Conservation (phyloP, 2,797 vertebrate genomes). For the Carapus acus region DNA sequence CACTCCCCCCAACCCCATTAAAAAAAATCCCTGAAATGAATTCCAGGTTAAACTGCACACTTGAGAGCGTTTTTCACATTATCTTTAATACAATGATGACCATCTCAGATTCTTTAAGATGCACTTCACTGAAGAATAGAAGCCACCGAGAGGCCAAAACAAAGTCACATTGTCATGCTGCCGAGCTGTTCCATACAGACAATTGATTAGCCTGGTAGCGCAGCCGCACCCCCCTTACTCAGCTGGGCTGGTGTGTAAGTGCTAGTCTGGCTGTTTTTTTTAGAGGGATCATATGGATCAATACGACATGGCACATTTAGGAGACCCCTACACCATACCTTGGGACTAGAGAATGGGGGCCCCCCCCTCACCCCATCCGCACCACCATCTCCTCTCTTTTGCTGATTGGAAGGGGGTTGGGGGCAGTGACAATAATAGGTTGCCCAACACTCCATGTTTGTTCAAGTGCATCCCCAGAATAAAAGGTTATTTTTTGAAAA, state of each 20-base stretch:
- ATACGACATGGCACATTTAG: constrained; percentile 70
- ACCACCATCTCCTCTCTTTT: constrained; percentile 11
- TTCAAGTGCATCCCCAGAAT: constrained; percentile 59
- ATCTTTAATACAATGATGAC: constrained; percentile 4
- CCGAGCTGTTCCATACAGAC: constrained; percentile 56
- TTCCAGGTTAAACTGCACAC: not conserved
- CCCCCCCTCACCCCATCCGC: constrained; percentile 32
- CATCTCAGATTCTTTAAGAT: constrained; percentile 1
- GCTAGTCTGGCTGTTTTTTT: constrained; percentile 54
- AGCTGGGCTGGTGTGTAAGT: constrained; percentile 58
- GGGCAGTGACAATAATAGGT: constrained; percentile 45
- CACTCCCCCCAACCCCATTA: too few species aligned
- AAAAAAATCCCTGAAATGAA: not conserved
- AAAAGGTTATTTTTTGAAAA: constrained; percentile 22
- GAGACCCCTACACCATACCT: constrained; percentile 52
- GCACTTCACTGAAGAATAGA: constrained; percentile 42
- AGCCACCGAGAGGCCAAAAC: constrained; percentile 20
- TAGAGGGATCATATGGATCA: constrained; percentile 57
- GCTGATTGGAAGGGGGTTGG: constrained; percentile 40
- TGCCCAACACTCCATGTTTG: constrained; percentile 34
- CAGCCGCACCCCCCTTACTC: constrained; percentile 70
- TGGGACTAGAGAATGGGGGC: constrained; percentile 48
- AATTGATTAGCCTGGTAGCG: constrained; percentile 69
- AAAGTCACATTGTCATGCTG: constrained; percentile 57
- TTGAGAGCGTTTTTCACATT: constrained; percentile 13